Evolutionary conservation across 2,113 vertebrate genomes (phyloP).

Genomic region (Dicentrarchus labrax): DNA sequence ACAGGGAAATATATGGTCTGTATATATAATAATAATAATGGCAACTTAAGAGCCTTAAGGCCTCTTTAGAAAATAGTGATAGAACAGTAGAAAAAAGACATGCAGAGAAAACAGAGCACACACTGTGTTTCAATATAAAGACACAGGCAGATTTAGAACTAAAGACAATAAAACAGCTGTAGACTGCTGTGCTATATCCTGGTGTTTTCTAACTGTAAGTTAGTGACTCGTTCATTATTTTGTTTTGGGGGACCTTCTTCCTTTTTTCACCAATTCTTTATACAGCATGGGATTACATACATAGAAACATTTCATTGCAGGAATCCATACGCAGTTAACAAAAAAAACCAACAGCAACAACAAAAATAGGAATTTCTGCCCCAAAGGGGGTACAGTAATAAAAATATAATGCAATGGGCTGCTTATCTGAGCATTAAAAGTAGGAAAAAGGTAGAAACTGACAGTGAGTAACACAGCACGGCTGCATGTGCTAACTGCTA

Average conservation of each 20-base stretch:
- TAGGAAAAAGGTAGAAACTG: too few species aligned
- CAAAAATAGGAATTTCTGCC: neutral
- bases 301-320: neutral
- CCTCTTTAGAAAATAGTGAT: neutral
- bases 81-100: neutral
- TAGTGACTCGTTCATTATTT: neutral
- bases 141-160: neutral
- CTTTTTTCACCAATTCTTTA: neutral
- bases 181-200: neutral
- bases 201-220: neutral
- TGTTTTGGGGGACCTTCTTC: neutral
- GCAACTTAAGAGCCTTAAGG: constrained; percentile 30
- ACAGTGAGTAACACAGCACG: too few species aligned
- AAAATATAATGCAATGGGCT: neutral
- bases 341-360: neutral
- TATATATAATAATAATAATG: constrained; percentile 18
- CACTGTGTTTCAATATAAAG: neutral
- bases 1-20: neutral
- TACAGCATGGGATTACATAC: neutral
- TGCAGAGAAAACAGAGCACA: neutral
- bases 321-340: neutral
- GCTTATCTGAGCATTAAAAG: neutral
- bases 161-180: neutral
- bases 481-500: too few species aligned
- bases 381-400: neutral